Percentiles rank a stretch among this genome's conserved stretches.
Conservation (phyloP, 2,888 invertebrate genomes). For the Dynastes maya region DNA sequence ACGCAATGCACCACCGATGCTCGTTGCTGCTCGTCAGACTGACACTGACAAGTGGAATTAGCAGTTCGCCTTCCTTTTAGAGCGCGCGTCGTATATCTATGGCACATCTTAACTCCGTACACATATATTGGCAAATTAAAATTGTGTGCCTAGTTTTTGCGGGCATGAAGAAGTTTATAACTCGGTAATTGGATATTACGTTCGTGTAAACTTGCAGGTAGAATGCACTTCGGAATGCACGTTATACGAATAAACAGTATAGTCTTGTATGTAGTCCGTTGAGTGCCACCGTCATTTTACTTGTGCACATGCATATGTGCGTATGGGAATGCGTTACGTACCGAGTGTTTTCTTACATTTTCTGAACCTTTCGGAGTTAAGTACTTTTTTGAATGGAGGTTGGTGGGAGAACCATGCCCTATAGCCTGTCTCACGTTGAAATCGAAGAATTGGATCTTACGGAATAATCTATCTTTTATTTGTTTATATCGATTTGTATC, state of each 20-base stretch:
- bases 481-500: no score
- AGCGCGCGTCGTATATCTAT: conserved; percentile 51
- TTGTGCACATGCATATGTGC: background rate
- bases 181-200: conserved; percentile 68
- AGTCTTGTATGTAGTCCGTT: conserved; percentile 14
- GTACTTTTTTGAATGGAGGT: no score
- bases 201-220: conserved; percentile 66
- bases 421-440: no score
- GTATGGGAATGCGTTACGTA: background rate
- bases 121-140: conserved; percentile 60
- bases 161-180: conserved; percentile 61
- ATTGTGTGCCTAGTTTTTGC: conserved; percentile 62
- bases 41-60: conserved; percentile 55
- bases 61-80: conserved; percentile 51
- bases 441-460: no score
- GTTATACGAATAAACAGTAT: conserved; percentile 63
- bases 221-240: conserved; percentile 66
- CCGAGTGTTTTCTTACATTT: background rate
- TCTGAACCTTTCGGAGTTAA: no score
- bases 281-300: conserved; percentile 40
- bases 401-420: no score
- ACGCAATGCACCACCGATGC: conserved; percentile 26
- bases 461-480: no score
- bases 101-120: conserved; percentile 51
- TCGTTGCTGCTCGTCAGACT: conserved; percentile 36